Conservation (phyloP, 2,888 invertebrate genomes). For the Lissocephala sabroskyi region DNA sequence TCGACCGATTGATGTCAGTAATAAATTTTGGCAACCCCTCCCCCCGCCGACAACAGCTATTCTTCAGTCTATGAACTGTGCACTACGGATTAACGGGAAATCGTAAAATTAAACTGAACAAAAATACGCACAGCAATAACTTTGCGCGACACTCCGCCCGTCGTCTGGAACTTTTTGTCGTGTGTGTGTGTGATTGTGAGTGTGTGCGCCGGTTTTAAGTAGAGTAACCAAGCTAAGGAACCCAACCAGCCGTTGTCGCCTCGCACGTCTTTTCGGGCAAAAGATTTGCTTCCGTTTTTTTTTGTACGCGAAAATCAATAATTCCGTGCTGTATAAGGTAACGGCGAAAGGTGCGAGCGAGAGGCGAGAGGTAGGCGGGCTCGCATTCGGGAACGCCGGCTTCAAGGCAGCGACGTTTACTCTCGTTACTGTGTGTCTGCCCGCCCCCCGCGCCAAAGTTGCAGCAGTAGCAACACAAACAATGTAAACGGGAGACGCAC, state of each 20-base stretch:
- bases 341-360: slow-evolving; percentile 70
- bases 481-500: slow-evolving; percentile 1
- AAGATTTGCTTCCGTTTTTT: slow-evolving; percentile 56
- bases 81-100: not conserved
- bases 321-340: slow-evolving; percentile 70
- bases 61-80: too few species aligned
- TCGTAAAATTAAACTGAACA: not conserved
- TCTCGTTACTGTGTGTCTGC: too few species aligned
- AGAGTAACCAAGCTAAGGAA: too few species aligned
- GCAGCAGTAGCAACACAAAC: not conserved
- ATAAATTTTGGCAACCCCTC: too few species aligned
- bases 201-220: too few species aligned
- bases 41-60: too few species aligned
- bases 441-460: too few species aligned
- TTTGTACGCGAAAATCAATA: slow-evolving; percentile 66
- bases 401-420: too few species aligned
- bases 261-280: too few species aligned
- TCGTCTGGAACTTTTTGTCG: not conserved
- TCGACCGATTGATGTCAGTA: too few species aligned
- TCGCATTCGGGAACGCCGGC: slow-evolving; percentile 28
- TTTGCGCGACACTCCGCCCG: not conserved
- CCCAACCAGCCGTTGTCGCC: too few species aligned
- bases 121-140: not conserved
- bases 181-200: too few species aligned
- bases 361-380: slow-evolving; percentile 68